Conservation (phyloP, 2,888 invertebrate genomes). For the Diaperis boleti region DNA sequence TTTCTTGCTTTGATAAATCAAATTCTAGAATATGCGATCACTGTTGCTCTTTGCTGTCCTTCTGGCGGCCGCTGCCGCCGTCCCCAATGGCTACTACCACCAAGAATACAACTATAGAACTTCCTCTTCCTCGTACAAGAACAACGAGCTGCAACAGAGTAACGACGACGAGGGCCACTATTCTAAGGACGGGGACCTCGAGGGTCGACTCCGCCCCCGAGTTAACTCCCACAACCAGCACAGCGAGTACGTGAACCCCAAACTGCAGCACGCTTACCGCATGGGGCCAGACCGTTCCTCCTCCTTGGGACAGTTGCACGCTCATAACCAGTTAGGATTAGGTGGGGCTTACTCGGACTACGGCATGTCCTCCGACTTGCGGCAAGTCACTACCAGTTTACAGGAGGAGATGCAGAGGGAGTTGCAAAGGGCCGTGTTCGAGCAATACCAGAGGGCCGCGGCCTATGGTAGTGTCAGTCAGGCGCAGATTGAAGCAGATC, state of each 20-base stretch:
- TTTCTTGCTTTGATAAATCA: neutral
- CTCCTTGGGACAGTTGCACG: conserved; percentile 50
- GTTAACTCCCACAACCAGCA: conserved; percentile 62
- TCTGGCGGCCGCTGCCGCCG: conserved; percentile 46
- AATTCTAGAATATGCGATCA: conserved; percentile 1
- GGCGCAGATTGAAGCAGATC: conserved; percentile 31
- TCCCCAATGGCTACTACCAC: conserved; percentile 61
- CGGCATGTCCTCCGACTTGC: conserved; percentile 46
- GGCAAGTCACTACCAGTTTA: conserved; percentile 52
- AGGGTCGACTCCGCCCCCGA: conserved; percentile 58
- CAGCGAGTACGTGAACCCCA: conserved; percentile 63
- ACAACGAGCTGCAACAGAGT: conserved; percentile 64
- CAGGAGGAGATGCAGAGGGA: conserved; percentile 59
- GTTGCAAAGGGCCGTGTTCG: conserved; percentile 53
- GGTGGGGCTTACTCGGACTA: conserved; percentile 33
- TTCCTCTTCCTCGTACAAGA: conserved; percentile 61
- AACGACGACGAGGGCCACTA: conserved; percentile 64
- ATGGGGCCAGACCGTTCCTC: conserved; percentile 36
- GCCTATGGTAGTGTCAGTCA: conserved; percentile 34
- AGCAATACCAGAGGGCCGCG: conserved; percentile 23
- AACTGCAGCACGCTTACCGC: conserved; percentile 43
- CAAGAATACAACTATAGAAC: conserved; percentile 64
- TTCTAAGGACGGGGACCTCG: conserved; percentile 62
- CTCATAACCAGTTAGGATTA: conserved; percentile 35
- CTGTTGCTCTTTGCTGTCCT: conserved; percentile 40